A percentile compares a stretch with the other conserved stretches of the same genome.
Evolutionary conservation across 2,888 invertebrate genomes (phyloP).

Genomic region (Diarsia rubi): DNA sequence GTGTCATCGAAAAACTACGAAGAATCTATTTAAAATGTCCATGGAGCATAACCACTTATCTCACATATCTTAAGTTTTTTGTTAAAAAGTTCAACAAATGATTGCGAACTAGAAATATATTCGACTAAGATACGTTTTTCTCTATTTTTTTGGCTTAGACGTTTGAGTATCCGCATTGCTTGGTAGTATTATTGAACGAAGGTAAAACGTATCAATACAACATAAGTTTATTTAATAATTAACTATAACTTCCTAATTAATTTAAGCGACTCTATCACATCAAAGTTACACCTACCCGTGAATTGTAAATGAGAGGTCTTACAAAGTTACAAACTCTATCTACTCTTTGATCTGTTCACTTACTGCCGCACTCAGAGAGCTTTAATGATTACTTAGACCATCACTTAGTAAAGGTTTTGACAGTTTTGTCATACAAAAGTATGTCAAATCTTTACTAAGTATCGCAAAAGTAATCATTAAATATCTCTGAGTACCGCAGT

Average conservation of each 20-base stretch:
- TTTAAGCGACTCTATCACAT: background rate
- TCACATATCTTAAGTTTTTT: background rate
- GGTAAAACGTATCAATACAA: background rate
- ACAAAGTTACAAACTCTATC: conserved; percentile 14
- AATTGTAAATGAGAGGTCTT: conserved; percentile 10
- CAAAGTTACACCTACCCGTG: background rate
- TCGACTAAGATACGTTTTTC: background rate
- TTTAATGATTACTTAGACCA: too few species aligned
- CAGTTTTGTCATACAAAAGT: too few species aligned
- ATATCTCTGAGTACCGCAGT: too few species aligned
- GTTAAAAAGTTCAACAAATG: background rate
- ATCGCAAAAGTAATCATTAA: too few species aligned
- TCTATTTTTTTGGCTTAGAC: background rate
- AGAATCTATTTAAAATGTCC: background rate
- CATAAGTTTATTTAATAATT: background rate
- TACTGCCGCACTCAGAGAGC: too few species aligned
- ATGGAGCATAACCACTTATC: background rate
- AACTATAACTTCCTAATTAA: background rate
- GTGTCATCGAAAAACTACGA: conserved; percentile 18
- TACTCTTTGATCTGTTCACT: conserved; percentile 8
- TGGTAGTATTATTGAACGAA: background rate
- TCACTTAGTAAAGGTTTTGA: too few species aligned
- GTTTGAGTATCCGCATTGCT: background rate
- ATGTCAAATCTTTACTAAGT: too few species aligned
- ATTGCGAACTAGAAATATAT: background rate